Percentiles rank a stretch among this genome's conserved stretches.
Evolutionary conservation across 2,113 vertebrate species (phyloP).

Genomic region (Phalacrocorax brasilianus): DNA sequence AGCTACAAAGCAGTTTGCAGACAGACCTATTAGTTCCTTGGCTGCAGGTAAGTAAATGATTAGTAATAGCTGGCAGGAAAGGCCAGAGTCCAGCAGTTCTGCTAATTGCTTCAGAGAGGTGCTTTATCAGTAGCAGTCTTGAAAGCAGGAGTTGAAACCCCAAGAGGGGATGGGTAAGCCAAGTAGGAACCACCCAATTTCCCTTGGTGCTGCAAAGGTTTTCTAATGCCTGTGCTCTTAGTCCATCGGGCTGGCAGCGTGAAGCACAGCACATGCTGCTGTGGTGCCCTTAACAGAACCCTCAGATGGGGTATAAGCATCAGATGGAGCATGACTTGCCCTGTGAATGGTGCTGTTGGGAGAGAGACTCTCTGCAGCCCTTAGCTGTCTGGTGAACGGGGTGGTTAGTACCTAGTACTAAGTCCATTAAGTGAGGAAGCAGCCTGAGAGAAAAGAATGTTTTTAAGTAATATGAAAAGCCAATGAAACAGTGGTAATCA

Average conservation of each 20-base stretch:
- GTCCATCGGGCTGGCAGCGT: background rate
- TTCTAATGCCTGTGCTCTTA: background rate
- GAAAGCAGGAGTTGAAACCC: background rate
- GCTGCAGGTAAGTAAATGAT: background rate
- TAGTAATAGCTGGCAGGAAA: background rate
- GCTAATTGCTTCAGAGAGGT: background rate
- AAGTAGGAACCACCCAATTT: background rate
- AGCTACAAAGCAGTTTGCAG: background rate
- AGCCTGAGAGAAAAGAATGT: background rate
- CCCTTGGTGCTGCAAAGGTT: background rate
- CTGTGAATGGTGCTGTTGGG: fast-evolving
- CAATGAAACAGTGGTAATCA: background rate
- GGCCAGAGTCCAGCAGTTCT: background rate
- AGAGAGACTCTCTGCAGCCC: background rate
- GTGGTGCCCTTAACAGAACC: background rate
- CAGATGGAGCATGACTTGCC: background rate
- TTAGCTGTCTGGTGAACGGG: background rate
- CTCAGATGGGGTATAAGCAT: background rate
- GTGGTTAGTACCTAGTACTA: background rate
- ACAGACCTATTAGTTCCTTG: background rate
- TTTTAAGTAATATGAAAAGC: background rate
- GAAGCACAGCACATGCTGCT: background rate
- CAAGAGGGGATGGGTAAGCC: background rate
- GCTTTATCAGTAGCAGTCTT: background rate
- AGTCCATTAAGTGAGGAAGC: background rate